Base-by-base conservation (phyloP, 1,140 invertebrate species). In the Drosophila mauritiana region DNA sequence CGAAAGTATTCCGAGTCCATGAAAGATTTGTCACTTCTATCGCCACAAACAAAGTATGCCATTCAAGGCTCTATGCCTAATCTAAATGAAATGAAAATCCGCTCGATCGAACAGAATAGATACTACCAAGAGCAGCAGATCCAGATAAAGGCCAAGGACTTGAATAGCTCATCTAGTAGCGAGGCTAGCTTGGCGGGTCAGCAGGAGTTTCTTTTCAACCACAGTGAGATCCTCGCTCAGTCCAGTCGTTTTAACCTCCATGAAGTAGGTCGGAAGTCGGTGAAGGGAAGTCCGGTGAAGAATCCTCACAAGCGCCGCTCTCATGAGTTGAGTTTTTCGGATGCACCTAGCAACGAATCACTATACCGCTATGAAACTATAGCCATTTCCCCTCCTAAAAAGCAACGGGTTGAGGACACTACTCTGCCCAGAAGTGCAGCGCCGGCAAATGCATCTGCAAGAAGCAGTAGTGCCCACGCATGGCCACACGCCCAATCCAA, bases 1-100 rank as follows among this genome's bases (percentile, higher is more conserved):
- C 78, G 86, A 0, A 92, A 92, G 51, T 85, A 89, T 36, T 92
- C 86, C 0, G 90, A 91, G 56, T 92, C 92, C 1, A 92, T 92
- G 92, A 88, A 80, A 31, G 83, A 92, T 68, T 52, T 92, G 6
- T 90, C 78, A 1, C 48, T 79, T 45, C 59, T 73, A 0, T 80
- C 88, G 36, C 73, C 84, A 0, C 85, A 88, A 54, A 42, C 74
- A 0, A 82, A 86, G 45, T 43, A 80, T 5, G 70, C 73, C 2
- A 92, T 85, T 17, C 91, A 92, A 36, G 92, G 92, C 4, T 92
- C 92, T 1, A 90, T 92, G 91, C 92, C 92, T 8, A 92, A 92
- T 82, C 67, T 92, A 0, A 91, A 92, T 65, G 90, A 92, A 46
- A 91, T 92, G 78, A 67, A 63, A 20, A 73, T 92, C 17, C 73